These are phyloP conservation scores for Colostygia pectinataria DNA, from an alignment of 2,888 invertebrate species.

Conservation along the genomic window DNA sequence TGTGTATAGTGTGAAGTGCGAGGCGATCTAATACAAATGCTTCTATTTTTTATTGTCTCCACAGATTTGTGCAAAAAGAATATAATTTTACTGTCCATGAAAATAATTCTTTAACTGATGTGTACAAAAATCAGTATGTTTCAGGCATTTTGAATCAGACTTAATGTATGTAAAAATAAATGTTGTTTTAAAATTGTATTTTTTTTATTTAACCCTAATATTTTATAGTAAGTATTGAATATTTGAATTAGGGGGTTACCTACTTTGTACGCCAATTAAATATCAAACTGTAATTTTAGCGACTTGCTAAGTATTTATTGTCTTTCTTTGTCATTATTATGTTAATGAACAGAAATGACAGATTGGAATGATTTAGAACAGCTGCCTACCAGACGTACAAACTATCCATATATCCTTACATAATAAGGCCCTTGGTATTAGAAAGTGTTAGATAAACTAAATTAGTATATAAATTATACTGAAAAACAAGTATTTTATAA, in stretches of 20 bases:
- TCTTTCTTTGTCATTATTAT: too few relatives aligned
- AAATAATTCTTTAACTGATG: constrained; percentile 78
- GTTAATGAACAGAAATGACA: too few relatives aligned
- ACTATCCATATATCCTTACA: too few relatives aligned
- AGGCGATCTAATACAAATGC: constrained; percentile 54
- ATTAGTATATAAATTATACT: not conserved
- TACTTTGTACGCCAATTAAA: too few relatives aligned
- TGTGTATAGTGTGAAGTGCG: constrained; percentile 74
- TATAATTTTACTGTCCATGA: constrained; percentile 77
- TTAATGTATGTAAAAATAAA: constrained; percentile 84
- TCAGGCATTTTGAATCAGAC: constrained; percentile 83
- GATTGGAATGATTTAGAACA: too few relatives aligned
- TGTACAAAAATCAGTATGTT: constrained; percentile 81
- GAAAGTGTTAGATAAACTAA: too few relatives aligned
- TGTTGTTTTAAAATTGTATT: constrained; percentile 81
- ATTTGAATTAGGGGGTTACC: too few relatives aligned
- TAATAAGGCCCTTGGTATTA: too few relatives aligned
- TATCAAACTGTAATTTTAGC: too few relatives aligned
- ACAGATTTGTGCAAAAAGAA: constrained; percentile 62
- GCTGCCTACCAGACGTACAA: too few relatives aligned
- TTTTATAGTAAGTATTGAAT: too few relatives aligned
- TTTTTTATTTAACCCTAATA: constrained; percentile 54
- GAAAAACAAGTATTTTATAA: constrained; percentile 18
- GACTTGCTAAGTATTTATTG: too few relatives aligned
- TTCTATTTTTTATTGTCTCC: constrained; percentile 61